Evolutionary conservation across 2,113 vertebrate species (phyloP), one percentile per base, ranked within the genome.

Genomic region (Menidia beryllina): DNA sequence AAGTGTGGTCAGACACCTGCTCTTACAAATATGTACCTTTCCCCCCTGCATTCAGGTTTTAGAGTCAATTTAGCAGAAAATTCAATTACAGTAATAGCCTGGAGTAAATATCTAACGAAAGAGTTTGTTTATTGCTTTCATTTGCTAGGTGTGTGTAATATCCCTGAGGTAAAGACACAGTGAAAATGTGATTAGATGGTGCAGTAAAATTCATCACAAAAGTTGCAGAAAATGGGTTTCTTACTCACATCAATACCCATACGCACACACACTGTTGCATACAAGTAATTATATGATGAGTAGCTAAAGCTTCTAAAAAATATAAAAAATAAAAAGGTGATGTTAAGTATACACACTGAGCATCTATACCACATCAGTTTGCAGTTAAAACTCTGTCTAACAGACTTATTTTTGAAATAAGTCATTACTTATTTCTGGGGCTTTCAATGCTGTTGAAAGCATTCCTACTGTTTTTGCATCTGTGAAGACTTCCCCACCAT

Each of bases 391-490:
- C 23, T 24, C 59, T 53, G 23, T 80, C 88, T 86, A 87, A 88
- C 57, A 39, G 54, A 17, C 63, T 70, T 74, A 72, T 48, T 84
- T 83, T 82, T 81, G 90, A 90, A 94, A 94, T 94, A 94, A 93
- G 92, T 91, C 72, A 21, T 60, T 86, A 74, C 88, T 94, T 95
- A 92, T 91, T 94, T 91, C 92, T 87, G 15, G 83, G 86, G 86
- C 93, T 94, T 93, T 93, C 91, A 79, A 70, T 89, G 64, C 77
- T 25, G 71, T 84, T 93, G 91, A 93, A 93, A 93, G 92, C 90
- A 72, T 92, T 88, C 86, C 86, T 4, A 73, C 83, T 79, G 82
- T 92, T 75, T 92, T 84, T 88, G 61, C 72, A 47, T 69, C 88
- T 74, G 70, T 64, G 70, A 91, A 93, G 90, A 83, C 70, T 1